A percentile compares a stretch with the other conserved stretches of the same genome.
phyloP scores from a whole-genome alignment of 2,113 vertebrate genomes.

The Paralichthys olivaceus region DNA sequence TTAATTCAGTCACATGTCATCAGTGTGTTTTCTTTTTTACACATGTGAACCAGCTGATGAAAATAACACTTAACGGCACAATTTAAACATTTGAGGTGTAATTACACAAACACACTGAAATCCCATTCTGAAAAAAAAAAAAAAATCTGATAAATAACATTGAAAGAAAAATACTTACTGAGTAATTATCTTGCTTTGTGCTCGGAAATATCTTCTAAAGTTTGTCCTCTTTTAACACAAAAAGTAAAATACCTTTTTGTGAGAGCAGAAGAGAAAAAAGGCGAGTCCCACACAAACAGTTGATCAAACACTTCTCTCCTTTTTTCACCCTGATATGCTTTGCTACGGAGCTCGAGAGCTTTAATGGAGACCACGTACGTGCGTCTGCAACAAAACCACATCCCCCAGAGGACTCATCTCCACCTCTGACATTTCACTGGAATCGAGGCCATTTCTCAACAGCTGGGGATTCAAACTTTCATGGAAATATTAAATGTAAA shows the following conservation, averaged over 20 bases:
- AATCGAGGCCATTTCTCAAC: not conserved
- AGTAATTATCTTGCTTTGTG: conserved; percentile 46
- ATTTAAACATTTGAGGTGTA: conserved; percentile 34
- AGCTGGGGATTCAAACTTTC: not conserved
- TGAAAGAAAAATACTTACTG: conserved; percentile 63
- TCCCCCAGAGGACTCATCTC: conserved; percentile 51
- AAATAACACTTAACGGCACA: conserved; percentile 17
- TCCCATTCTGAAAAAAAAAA: conserved; percentile 27
- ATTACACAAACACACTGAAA: conserved; percentile 17
- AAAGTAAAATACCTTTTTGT: conserved; percentile 30
- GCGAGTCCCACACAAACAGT: conserved; percentile 44
- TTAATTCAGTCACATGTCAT: conserved; percentile 48
- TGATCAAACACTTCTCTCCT: conserved; percentile 43
- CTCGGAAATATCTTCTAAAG: conserved; percentile 41
- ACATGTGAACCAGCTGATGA: conserved; percentile 10
- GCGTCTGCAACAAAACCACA: conserved; percentile 42
- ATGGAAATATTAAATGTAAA: not conserved
- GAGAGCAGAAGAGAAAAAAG: conserved; percentile 47
- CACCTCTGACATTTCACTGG: not conserved
- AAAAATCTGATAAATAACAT: conserved; percentile 1
- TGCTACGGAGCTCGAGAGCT: conserved; percentile 32
- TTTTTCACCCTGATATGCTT: conserved; percentile 14
- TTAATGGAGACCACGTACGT: conserved; percentile 30
- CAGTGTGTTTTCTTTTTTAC: conserved; percentile 4
- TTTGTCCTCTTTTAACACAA: conserved; percentile 31